A percentile compares a stretch with the other conserved stretches of the same genome.
phyloP scores from a whole-genome alignment of 2,113 vertebrate genomes.

The Sterna hirundo region DNA sequence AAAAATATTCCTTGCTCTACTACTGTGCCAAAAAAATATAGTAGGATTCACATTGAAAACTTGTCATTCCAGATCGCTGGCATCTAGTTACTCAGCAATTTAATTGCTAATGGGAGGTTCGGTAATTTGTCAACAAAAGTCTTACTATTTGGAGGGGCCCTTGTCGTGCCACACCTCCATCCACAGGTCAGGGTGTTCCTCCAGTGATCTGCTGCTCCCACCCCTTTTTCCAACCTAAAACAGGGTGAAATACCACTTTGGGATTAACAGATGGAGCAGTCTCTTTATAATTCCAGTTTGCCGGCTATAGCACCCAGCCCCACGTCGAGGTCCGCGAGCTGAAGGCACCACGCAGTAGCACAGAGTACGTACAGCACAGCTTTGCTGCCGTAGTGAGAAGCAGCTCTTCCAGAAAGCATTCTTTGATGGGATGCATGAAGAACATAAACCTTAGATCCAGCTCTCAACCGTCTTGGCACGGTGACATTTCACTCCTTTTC shows the following conservation, averaged over 20 bases:
- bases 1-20: background rate
- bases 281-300: accelerated
- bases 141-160: too few relatives aligned
- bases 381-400: background rate
- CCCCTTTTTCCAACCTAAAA: too few relatives aligned
- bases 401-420: background rate
- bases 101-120: background rate
- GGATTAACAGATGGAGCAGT: too few relatives aligned
- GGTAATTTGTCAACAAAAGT: background rate
- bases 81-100: background rate
- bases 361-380: accelerated
- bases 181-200: background rate
- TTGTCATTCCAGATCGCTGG: accelerated
- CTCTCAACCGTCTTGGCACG: accelerated
- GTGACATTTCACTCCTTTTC: background rate
- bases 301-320: background rate
- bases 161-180: background rate
- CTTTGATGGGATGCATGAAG: background rate
- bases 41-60: too few relatives aligned
- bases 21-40: accelerated
- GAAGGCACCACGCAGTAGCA: too few relatives aligned
- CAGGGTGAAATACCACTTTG: accelerated
- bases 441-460: background rate
- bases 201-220: background rate
- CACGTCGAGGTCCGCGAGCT: accelerated